These are phyloP conservation scores for Danaus plexippus DNA, from an alignment of 1,140 invertebrate species.

Conservation along the genomic window DNA sequence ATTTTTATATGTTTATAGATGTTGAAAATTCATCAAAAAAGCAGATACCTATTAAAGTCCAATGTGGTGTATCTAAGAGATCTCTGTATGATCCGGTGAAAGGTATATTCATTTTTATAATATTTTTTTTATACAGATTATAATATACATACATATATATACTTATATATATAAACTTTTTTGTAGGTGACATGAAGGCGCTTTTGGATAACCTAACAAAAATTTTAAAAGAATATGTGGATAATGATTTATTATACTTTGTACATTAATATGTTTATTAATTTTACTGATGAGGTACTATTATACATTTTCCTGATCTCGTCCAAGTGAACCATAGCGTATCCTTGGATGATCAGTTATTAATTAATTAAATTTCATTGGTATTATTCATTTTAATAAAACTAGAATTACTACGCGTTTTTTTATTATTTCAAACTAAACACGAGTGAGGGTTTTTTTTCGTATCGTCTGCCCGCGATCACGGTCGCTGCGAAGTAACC, in stretches of 20 bases:
- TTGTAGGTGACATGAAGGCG: conserved; percentile 30
- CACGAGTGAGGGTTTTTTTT: too few species aligned
- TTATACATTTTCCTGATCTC: too few species aligned
- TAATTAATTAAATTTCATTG: too few species aligned
- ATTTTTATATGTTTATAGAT: conserved; percentile 40
- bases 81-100: conserved; percentile 46
- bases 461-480: too few species aligned
- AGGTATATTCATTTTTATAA: conserved; percentile 28
- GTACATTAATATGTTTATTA: conserved; percentile 5
- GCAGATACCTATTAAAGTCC: conserved; percentile 57
- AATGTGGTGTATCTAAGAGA: conserved; percentile 50
- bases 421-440: too few species aligned
- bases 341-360: too few species aligned
- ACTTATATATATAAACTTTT: conserved; percentile 2
- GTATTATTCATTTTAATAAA: too few species aligned
- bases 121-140: conserved; percentile 1
- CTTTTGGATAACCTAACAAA: conserved; percentile 25
- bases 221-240: conserved; percentile 21
- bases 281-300: too few species aligned
- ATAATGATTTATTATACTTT: conserved; percentile 27
- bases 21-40: conserved; percentile 45
- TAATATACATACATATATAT: too few species aligned
- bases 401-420: too few species aligned
- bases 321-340: too few species aligned
- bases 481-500: too few species aligned